Conservation (phyloP, 2,797 vertebrate genomes). For the Sarcoramphus papa region DNA sequence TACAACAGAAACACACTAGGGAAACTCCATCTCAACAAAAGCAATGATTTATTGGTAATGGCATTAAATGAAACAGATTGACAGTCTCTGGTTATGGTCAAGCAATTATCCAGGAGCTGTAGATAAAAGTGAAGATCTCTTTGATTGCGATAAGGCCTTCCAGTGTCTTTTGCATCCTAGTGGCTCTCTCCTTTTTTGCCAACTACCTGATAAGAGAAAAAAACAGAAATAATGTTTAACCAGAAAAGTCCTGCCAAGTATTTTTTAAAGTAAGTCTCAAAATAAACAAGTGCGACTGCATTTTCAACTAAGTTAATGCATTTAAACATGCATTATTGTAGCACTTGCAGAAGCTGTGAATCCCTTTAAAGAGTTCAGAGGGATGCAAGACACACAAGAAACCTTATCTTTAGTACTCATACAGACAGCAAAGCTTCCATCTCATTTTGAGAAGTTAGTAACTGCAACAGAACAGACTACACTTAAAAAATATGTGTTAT, state of each 20-base stretch:
- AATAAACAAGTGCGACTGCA: neutral
- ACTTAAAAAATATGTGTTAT: fast-evolving
- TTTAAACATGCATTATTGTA: neutral
- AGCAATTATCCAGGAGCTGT: slow-evolving; percentile 70
- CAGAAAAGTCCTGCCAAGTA: too few relatives aligned
- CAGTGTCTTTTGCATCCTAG: slow-evolving; percentile 68
- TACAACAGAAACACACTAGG: slow-evolving; percentile 81
- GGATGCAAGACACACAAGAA: neutral
- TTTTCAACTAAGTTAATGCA: neutral
- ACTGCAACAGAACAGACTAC: neutral
- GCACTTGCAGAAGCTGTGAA: neutral
- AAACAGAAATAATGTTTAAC: neutral
- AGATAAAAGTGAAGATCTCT: slow-evolving; percentile 72
- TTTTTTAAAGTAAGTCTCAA: neutral
- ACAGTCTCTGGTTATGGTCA: slow-evolving; percentile 67
- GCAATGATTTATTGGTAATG: slow-evolving; percentile 75
- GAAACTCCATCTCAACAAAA: slow-evolving; percentile 73
- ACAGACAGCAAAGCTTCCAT: neutral
- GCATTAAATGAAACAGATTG: slow-evolving; percentile 63
- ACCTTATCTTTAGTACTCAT: neutral
- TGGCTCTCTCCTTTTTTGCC: slow-evolving; percentile 98
- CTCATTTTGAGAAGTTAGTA: neutral
- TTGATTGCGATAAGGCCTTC: slow-evolving; percentile 61
- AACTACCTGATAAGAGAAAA: slow-evolving; percentile 79
- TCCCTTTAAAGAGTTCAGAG: neutral